phyloP scores from a whole-genome alignment of 2,113 vertebrate genomes.

The Redunca redunca region DNA sequence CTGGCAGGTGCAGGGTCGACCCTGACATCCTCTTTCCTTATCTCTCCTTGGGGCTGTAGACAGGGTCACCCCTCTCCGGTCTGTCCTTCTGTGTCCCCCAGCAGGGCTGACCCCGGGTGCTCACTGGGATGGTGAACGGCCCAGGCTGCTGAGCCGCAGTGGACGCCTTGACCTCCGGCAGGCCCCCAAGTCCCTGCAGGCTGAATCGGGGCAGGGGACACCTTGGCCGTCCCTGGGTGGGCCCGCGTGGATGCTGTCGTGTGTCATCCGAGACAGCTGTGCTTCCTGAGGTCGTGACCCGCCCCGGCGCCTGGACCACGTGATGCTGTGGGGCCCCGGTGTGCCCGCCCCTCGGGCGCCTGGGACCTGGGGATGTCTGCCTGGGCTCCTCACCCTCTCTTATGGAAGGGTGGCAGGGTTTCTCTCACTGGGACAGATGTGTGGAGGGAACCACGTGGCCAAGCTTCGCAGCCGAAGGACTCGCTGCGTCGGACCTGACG shows the following conservation, averaged over 20 bases:
- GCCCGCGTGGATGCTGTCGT: rapidly evolving
- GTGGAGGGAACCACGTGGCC: background rate
- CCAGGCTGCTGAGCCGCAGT: rapidly evolving
- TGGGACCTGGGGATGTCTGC: rapidly evolving
- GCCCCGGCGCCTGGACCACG: rapidly evolving
- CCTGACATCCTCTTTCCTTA: rapidly evolving
- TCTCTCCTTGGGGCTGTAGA: no score
- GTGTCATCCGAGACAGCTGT: rapidly evolving
- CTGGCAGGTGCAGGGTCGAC: rapidly evolving
- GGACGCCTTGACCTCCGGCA: background rate
- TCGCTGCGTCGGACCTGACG: rapidly evolving
- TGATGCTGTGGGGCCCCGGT: rapidly evolving
- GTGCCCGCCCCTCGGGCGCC: rapidly evolving
- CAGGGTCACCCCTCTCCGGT: no score
- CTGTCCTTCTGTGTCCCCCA: no score
- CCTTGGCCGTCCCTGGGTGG: rapidly evolving
- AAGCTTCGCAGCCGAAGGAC: rapidly evolving
- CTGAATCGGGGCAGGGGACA: background rate
- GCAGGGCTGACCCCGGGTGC: rapidly evolving
- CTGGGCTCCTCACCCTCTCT: background rate
- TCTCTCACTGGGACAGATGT: background rate
- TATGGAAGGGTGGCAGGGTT: background rate
- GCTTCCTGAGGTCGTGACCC: rapidly evolving
- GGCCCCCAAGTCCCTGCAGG: rapidly evolving
- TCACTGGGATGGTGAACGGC: rapidly evolving